Base-by-base conservation (phyloP, 2,797 vertebrate species). In the Melanogrammus aeglefinus region DNA sequence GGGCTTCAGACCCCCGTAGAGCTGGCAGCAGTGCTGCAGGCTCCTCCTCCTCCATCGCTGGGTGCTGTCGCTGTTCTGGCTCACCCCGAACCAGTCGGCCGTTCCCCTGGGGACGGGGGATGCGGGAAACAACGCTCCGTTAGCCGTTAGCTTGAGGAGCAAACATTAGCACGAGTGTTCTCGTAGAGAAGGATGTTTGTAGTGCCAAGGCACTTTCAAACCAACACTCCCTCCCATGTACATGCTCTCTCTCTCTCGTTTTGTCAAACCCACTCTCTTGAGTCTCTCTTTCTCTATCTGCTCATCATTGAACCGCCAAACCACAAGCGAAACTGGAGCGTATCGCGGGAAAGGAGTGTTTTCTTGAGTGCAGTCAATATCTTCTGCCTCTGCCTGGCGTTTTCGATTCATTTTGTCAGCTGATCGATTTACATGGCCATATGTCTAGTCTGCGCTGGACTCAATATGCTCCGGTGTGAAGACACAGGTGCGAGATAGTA, bases 41-140 rank as follows among this genome's bases (percentile, higher is more conserved):
- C 96, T 99, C 92, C 96, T 96, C 87, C 96, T 95, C 89, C 98
- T 96, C 98, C 97, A 99, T 91, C 96, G 96, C 92, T 99, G 96
- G 51, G 96, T 96, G 76, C 95, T 94, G 47, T 98, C 97, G 0
- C 92, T 93, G 88, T 99, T 96, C 84, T 97, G 97, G 92, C 98
- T 97, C 86, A 99, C 95, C 6, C 98, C 98, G 41, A 99, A 99
- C 97, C 97, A 99, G 93, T 99, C 97, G 0, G 97, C 98, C 0
- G 97, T 99, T 77, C 97, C 97, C 94, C 97, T 99, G 93, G n/a
- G 35, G 70, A 83, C 0, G 77, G 10, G 10, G 24, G 63, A 69
- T 1, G 57, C 6, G 1, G 57, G 57, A 27, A 8, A 69, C n/a
- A n/a, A 0, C 4, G 57, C 18, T 24, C 1, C 9, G 63, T 69